Base-by-base conservation (phyloP, 2,113 vertebrate genomes). In the Merops nubicus region DNA sequence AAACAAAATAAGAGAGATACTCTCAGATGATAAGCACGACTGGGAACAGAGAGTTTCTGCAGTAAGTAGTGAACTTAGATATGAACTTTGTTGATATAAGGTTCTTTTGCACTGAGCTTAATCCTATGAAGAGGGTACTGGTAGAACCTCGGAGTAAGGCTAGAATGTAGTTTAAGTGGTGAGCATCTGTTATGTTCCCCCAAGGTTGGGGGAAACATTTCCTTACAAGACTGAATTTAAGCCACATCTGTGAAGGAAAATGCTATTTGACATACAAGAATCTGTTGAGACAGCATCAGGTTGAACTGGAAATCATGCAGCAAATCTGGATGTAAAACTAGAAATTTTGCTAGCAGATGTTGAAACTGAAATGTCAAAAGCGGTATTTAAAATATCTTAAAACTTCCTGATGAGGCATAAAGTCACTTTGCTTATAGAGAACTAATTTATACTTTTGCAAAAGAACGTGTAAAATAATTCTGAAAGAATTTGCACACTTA, bases 21-120 rank as follows among this genome's bases (percentile, higher is more conserved):
- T 99, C 5, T 99, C 99, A 51, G 99, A 99, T 94, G 99, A 99
- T 73, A 99, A 99, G 73, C 99, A 99, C 14, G 99, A 99, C 96
- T 99, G 99, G 99, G 99, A 99, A 75, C 99, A 99, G 96, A 98
- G 99, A 94, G 99, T 99, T 53, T 96, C 97, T 4, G 99, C 99
- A 57, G 99, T 99, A 98, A 99, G 98, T 81, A 22, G 3, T 69
- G 70, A 72, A 75, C 34, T 63, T 60, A 14, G 5, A 14, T 88
- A 16, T 72, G 11, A 75, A 64, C 63, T 57, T 12, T n/a, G 3
- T 80, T 93, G 51, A 63, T 38, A 15, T 1, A 43, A 40, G 12
- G 1, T 50, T 93, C 77, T 92, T 54, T 13, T 84, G 22, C 8
- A 26, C 25, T 85, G 40, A 84, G 15, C n/a, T 81, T 78, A 75